Percentiles rank a stretch among this genome's conserved stretches.
Conservation (phyloP, 2,113 vertebrate genomes). For the Sinocyclocheilus anophthalmus region DNA sequence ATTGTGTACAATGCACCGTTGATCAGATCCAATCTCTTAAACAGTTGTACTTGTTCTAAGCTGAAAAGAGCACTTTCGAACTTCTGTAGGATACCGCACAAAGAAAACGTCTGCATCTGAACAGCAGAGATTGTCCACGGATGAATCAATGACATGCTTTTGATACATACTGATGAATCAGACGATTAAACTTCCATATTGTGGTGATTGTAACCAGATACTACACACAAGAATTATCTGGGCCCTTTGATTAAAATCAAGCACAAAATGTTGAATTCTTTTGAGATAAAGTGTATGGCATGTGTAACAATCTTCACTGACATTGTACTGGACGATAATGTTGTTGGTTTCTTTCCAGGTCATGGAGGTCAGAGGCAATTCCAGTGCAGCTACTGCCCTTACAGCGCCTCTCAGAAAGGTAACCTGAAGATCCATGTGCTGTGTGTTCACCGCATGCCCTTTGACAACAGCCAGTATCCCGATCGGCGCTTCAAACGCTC, state of each 20-base stretch:
- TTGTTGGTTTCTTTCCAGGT: constrained; percentile 72
- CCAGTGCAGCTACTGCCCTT: constrained; percentile 91
- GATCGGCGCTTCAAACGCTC: constrained; percentile 94
- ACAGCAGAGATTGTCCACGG: background rate
- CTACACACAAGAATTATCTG: background rate
- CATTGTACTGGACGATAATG: background rate
- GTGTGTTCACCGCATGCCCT: constrained; percentile 94
- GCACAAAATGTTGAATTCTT: background rate
- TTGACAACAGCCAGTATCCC: constrained; percentile 94
- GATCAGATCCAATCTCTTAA: constrained; percentile 73
- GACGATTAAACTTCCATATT: background rate
- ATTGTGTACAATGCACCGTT: constrained; percentile 76
- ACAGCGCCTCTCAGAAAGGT: constrained; percentile 95
- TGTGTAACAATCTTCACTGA: background rate
- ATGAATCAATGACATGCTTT: background rate
- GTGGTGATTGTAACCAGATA: background rate
- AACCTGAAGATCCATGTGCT: constrained; percentile 96
- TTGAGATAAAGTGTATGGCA: background rate
- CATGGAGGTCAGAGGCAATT: constrained; percentile 80
- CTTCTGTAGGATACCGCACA: constrained; percentile 2
- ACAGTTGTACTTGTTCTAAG: constrained; percentile 24
- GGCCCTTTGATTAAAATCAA: background rate
- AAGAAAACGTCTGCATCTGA: constrained; percentile 27
- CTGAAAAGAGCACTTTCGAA: constrained; percentile 30
- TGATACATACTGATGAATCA: constrained; percentile 17